Percentiles rank a stretch among this genome's conserved stretches.
Conservation (phyloP, 2,888 invertebrate genomes). For the Aelia acuminata region DNA sequence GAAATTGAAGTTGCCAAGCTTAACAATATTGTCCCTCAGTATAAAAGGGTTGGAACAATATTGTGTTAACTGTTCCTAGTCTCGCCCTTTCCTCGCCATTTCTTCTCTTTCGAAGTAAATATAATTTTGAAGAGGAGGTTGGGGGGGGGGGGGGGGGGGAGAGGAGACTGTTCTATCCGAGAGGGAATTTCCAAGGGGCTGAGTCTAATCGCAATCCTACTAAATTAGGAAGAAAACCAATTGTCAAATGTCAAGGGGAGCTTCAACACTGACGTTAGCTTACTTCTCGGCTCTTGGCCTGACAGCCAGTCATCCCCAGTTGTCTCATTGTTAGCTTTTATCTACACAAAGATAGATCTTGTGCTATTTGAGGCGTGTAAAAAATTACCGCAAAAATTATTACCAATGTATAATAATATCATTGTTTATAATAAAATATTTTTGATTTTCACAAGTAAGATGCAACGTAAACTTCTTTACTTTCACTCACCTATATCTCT, state of each 20-base stretch:
- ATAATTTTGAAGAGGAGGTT: neutral
- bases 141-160: neutral
- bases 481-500: too few species aligned
- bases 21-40: neutral
- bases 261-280: neutral
- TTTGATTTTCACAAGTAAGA: too few species aligned
- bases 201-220: conserved; percentile 16
- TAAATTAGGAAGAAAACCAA: conserved; percentile 35
- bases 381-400: too few species aligned
- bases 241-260: conserved; percentile 18
- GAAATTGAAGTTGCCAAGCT: neutral
- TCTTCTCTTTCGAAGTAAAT: conserved; percentile 5
- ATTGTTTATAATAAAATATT: too few species aligned
- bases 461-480: too few species aligned
- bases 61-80: neutral
- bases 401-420: neutral
- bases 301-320: neutral
- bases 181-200: conserved; percentile 7
- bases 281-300: neutral
- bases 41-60: neutral
- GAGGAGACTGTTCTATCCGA: neutral
- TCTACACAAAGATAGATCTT: neutral
- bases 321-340: neutral
- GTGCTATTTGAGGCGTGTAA: neutral
- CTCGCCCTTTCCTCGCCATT: neutral